Percentiles rank a stretch among this genome's conserved stretches.
These are phyloP conservation scores for Venustaconcha ellipsiformis DNA, from an alignment of 1,140 invertebrate species.

Conservation along the genomic window DNA sequence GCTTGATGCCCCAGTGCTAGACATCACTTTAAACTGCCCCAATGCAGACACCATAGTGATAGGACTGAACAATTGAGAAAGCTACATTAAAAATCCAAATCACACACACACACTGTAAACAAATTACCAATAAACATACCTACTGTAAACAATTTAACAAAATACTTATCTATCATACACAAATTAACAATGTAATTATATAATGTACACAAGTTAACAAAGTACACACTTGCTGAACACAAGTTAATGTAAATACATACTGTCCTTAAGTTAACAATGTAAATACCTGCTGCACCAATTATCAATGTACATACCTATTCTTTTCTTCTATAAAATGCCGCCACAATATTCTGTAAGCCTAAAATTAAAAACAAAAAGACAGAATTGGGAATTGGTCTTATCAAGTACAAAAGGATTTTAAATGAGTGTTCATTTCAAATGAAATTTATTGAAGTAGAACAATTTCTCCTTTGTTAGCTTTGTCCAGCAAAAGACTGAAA, in stretches of 20 bases:
- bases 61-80: too few relatives aligned
- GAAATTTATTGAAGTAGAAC: too few relatives aligned
- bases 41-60: too few relatives aligned
- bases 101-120: too few relatives aligned
- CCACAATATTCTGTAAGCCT: constrained; percentile 58
- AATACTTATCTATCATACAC: background rate
- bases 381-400: background rate
- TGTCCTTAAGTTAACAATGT: background rate
- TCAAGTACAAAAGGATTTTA: too few relatives aligned
- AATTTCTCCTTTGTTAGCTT: too few relatives aligned
- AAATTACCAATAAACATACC: background rate
- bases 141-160: background rate
- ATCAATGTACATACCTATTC: constrained; percentile 45
- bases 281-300: background rate
- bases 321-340: constrained; percentile 55
- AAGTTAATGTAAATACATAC: background rate
- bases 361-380: constrained; percentile 24
- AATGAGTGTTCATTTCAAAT: too few relatives aligned
- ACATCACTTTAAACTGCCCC: too few relatives aligned
- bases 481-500: too few relatives aligned
- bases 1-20: too few relatives aligned
- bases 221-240: background rate
- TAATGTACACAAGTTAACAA: background rate
- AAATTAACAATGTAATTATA: background rate
- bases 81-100: too few relatives aligned